Evolutionary conservation across 2,888 invertebrate genomes (phyloP).

Genomic region (Drosophila nigricruria): DNA sequence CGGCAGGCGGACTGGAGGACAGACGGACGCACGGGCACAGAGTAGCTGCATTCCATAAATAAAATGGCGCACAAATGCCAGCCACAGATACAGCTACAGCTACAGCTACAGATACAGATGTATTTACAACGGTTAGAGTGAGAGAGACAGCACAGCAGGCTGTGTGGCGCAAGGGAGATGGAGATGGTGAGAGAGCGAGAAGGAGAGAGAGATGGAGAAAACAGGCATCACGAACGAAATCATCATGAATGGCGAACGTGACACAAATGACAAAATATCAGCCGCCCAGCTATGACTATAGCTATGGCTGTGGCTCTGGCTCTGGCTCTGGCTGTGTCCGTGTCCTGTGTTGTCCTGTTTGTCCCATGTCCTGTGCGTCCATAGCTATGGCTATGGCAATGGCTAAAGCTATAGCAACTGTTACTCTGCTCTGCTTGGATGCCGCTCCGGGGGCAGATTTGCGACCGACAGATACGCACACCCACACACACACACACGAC

Average conservation of each 20-base stretch:
- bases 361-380: slow-evolving; percentile 16
- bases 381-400: slow-evolving; percentile 30
- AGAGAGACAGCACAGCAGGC: slow-evolving; percentile 5
- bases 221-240: slow-evolving; percentile 64
- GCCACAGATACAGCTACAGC: slow-evolving; percentile 36
- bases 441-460: slow-evolving; percentile 54
- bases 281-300: slow-evolving; percentile 63
- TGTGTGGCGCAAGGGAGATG: slow-evolving; percentile 4
- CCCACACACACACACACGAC: slow-evolving; percentile 22
- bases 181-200: background rate
- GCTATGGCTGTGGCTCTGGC: background rate
- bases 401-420: slow-evolving; percentile 41
- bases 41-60: slow-evolving; percentile 80
- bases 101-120: slow-evolving; percentile 20
- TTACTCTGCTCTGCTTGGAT: slow-evolving; percentile 42
- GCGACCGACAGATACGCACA: slow-evolving; percentile 33
- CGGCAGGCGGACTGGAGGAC: background rate
- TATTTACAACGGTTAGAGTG: slow-evolving; percentile 8
- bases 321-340: slow-evolving; percentile 5
- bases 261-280: slow-evolving; percentile 83
- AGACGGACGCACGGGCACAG: slow-evolving; percentile 40
- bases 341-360: slow-evolving; percentile 20
- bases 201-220: background rate
- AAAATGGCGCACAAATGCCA: slow-evolving; percentile 75
- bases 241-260: slow-evolving; percentile 82